Conservation (phyloP, 2,888 invertebrate genomes). For the Ethmia dodecea region DNA sequence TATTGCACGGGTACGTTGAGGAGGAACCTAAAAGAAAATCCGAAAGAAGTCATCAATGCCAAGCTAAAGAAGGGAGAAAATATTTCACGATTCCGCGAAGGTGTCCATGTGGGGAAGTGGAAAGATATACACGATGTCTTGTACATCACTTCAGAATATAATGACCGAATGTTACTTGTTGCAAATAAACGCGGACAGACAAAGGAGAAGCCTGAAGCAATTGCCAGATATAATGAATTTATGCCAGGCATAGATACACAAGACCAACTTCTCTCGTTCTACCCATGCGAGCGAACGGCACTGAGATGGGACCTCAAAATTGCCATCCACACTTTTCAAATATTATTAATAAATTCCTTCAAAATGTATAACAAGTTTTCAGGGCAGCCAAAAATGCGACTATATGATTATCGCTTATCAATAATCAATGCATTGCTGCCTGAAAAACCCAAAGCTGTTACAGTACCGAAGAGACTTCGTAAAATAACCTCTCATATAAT, state of each 20-base stretch:
- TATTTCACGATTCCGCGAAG: conserved; percentile 13
- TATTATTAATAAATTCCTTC: conserved; percentile 1
- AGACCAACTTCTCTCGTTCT: conserved; percentile 21
- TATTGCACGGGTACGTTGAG: conserved; percentile 39
- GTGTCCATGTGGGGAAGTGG: conserved; percentile 16
- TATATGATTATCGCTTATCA: neutral
- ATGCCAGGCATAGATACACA: conserved; percentile 21
- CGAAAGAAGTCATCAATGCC: conserved; percentile 14
- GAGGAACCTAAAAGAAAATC: conserved; percentile 26
- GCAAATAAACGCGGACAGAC: conserved; percentile 17
- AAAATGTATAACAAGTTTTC: conserved; percentile 1
- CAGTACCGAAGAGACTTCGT: neutral
- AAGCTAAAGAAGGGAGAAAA: conserved; percentile 26
- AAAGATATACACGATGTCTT: conserved; percentile 15
- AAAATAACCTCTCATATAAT: neutral
- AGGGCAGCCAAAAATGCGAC: neutral
- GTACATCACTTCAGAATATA: conserved; percentile 18
- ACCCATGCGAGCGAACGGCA: conserved; percentile 21
- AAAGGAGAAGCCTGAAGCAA: conserved; percentile 15
- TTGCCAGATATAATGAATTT: conserved; percentile 19
- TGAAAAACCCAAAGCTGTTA: neutral
- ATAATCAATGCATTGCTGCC: neutral
- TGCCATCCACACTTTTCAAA: conserved; percentile 14
- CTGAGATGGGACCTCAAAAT: conserved; percentile 20
- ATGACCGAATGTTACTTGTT: conserved; percentile 16